Base-by-base conservation (phyloP, 1,140 invertebrate genomes). In the Drosophila nebulosa region DNA sequence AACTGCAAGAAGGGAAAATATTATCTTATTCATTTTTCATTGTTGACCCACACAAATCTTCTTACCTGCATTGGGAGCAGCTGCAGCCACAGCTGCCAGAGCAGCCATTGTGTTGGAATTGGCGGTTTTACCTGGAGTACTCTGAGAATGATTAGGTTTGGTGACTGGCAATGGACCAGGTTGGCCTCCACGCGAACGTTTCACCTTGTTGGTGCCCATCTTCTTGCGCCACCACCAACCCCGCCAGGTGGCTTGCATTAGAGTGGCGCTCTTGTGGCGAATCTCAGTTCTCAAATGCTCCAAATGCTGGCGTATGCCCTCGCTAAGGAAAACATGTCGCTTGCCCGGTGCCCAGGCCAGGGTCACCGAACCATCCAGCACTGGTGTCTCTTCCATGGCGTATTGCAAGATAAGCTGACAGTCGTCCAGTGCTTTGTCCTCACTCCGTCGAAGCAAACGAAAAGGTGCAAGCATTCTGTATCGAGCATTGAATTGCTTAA, bases 311-410 rank as follows among this genome's bases (percentile, higher is more conserved):
- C 98, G 93, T 69, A 97, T 97, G 5, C 96, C 96, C 92, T 99
- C 98, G 92, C 97, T 98, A 67, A 98, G 94, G 92, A 98, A 98
- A 16, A 98, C 96, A 89, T 98, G 97, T 36, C 97, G 93, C 90
- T 98, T 97, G 65, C 97, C 98, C 21, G 97, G 93, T n/a, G 97
- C 96, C 96, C 91, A 91, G 50, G 90, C 84, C 56, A 91, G 61
- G 0, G 90, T 91, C 0, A 91, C 91, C 0, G 90, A 89, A 1
- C 90, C 90, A 12, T 91, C 90, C 39, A 90, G 53, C 21, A 89
- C 79, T 0, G 90, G 90, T 0, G 90, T 92, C 69, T 93, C 92
- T 22, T 91, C 90, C 77, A 93, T 69, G 7, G 94, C 94, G 72
- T 94, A 93, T 75, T 96, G 95, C 21, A 98, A 90, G 68, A 97